These are phyloP conservation scores for Zapornia atra DNA, from an alignment of 2,113 vertebrate species.

Conservation along the genomic window DNA sequence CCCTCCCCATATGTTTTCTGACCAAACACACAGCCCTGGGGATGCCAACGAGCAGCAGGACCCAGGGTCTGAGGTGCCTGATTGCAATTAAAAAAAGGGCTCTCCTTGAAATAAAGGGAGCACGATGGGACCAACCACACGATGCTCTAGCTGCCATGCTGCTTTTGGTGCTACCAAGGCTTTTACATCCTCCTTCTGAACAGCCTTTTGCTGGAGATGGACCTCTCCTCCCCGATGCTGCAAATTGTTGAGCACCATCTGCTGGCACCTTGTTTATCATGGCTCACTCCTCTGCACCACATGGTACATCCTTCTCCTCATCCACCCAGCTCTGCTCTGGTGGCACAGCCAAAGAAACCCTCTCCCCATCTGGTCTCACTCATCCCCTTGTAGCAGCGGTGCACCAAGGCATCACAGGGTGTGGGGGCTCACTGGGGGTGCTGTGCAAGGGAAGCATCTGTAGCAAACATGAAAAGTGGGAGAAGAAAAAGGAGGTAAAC, in stretches of 20 bases:
- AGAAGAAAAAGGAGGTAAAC: neutral
- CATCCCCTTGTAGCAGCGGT: accelerated
- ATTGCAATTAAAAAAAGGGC: neutral
- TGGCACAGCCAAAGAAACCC: neutral
- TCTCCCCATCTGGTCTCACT: neutral
- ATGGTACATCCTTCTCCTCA: accelerated
- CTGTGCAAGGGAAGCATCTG: neutral
- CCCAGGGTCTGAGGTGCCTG: neutral
- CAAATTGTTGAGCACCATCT: slow-evolving; percentile 41
- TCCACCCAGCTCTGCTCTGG: neutral
- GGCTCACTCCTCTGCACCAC: accelerated
- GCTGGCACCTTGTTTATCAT: slow-evolving; percentile 28
- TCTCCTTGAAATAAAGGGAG: neutral
- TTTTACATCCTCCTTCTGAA: neutral
- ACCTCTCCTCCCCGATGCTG: neutral
- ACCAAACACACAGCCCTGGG: neutral
- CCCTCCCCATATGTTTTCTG: neutral
- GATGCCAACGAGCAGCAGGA: neutral
- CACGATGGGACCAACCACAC: accelerated
- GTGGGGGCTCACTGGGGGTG: neutral
- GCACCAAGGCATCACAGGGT: neutral
- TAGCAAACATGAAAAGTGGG: neutral
- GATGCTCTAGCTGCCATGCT: neutral
- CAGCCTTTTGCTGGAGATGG: neutral
- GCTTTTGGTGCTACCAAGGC: neutral